Base-by-base conservation (phyloP, 2,797 vertebrate genomes). In the Sebastes cheni region DNA sequence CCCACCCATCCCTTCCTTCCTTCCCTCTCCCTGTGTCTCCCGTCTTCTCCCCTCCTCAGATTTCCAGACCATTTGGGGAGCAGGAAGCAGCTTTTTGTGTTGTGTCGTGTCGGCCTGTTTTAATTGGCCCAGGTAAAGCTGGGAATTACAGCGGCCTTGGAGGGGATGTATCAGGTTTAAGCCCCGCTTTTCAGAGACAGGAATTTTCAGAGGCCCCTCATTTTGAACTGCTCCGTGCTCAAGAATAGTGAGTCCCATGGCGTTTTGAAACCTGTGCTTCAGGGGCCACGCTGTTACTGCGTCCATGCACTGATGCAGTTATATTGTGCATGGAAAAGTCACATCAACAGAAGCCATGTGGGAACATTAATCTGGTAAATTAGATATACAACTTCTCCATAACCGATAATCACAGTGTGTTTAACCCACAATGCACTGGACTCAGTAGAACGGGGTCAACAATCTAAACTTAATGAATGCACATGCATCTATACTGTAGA, bases 1-100 rank as follows among this genome's bases (percentile, higher is more conserved):
- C 30, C 67, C 65, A 96, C 96, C 96, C 96, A 94, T 92, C 95
- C 96, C 95, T 94, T 96, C 96, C 95, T 94, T 96, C 96, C 95
- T 94, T 96, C 96, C 95, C 55, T 84, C 83, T 86, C 69, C 65
- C 75, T 84, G 79, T 83, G 50, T 79, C 71, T 88, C 46, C 72
- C 39, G 27, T 56, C 78, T 86, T 75, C 81, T 85, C 81, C 79
- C 78, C 80, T 81, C 73, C 84, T 94, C 91, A 77, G 73, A 87
- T 95, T 92, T 94, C 94, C 80, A 80, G 77, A 77, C 85, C 80
- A 84, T 92, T 92, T 85, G 81, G 82, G 72, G 71, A 80, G 79
- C 91, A 91, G 93, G 91, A 93, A 91, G 84, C 58, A 80, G 82
- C 52, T 76, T 82, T 79, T 81, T 87, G 77, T 86, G 78, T 90